Evolutionary conservation across 2,888 invertebrate species (phyloP).

Genomic region (Pristionchus maxplancki): DNA sequence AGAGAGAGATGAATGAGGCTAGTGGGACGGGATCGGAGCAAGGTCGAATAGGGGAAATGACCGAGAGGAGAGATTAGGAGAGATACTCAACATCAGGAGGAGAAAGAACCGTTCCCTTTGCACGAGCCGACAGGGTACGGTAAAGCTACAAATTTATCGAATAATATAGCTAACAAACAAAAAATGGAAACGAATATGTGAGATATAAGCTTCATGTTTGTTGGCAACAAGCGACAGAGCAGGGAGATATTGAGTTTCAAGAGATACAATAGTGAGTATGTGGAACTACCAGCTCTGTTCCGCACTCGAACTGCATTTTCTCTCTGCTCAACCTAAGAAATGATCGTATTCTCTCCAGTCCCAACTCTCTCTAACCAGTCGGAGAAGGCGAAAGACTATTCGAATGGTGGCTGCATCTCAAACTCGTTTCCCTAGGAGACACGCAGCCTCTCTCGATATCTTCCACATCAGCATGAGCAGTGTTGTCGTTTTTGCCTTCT

Average conservation of each 20-base stretch:
- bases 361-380: background rate
- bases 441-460: slow-evolving; percentile 5
- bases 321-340: background rate
- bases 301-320: slow-evolving; percentile 2
- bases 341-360: background rate
- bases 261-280: background rate
- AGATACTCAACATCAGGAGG: background rate
- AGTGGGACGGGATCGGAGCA: slow-evolving; percentile 25
- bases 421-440: slow-evolving; percentile 43
- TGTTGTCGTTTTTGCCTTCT: slow-evolving; percentile 17
- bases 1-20: slow-evolving; percentile 12
- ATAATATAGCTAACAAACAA: too few species aligned
- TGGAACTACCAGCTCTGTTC: background rate
- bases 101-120: background rate
- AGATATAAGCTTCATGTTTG: too few species aligned
- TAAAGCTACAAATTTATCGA: too few species aligned
- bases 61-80: background rate
- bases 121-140: too few species aligned
- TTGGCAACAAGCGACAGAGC: too few species aligned
- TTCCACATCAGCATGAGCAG: slow-evolving; percentile 12
- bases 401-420: background rate
- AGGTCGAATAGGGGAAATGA: slow-evolving; percentile 18
- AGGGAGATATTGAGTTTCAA: background rate
- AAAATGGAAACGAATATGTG: too few species aligned
- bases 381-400: background rate